Evolutionary conservation across 2,797 vertebrate species (phyloP), one percentile per base, ranked within the genome.

Genomic region (Tauraco hartlaubi): DNA sequence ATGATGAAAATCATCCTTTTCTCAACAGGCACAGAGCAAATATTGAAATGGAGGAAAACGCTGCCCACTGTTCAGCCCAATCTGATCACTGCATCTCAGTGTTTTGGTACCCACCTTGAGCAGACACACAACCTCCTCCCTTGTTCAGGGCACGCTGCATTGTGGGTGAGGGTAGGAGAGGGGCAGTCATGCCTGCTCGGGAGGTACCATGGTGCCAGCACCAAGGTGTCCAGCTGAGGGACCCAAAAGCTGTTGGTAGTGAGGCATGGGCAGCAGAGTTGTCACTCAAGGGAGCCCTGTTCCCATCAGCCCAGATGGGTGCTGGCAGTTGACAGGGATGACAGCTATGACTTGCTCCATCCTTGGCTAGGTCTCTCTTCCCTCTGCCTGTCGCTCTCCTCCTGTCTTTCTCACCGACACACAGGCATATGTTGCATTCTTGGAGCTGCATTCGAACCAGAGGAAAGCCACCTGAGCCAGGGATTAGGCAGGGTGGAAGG

Each of bases 21-120:
- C 74, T 75, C n/a, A 18, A 46, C 43, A 89, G 61, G 51, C 88
- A 93, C 69, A 91, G 90, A 96, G 75, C 64, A 93, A 96, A 97
- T 92, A 95, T 51, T 94, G 92, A 87, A 96, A 61, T 6, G 7
- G 52, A 90, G 51, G 77, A 93, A 87, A 87, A 91, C 8, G 3
- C 43, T 89, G 81, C 56, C 35, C 84, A 64, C 22, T 93, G 80
- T 95, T 90, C 41, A 73, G 69, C 13, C 9, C 85, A 39, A 67
- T 55, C 39, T 62, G 37, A 85, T 83, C 85, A 48, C 35, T 19
- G 11, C 31, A 15, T 62, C 66, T 63, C 85, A 69, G 67, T n/a
- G 59, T 56, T 73, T 31, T 3, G 0, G 37, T 46, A 55, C 41
- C 44, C 81, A 74, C 54, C 56, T 72, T 1, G 4, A 71, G 41